phyloP scores from a whole-genome alignment of 2,113 vertebrate species.

The Oryzias celebensis region DNA sequence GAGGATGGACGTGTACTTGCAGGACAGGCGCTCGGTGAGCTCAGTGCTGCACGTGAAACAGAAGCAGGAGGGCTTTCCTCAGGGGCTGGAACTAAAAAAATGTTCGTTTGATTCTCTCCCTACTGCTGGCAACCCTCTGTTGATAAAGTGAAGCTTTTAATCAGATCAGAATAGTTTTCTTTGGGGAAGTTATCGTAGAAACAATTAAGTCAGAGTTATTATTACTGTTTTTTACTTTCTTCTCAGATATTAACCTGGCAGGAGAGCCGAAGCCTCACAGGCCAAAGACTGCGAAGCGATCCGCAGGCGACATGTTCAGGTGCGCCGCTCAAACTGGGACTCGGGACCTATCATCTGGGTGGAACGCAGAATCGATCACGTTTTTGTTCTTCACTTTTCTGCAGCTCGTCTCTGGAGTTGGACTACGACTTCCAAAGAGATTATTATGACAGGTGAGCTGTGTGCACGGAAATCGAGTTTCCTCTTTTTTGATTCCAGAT shows the following conservation, averaged over 20 bases:
- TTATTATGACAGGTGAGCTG: conserved; percentile 85
- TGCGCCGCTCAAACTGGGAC: conserved; percentile 29
- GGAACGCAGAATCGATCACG: not conserved
- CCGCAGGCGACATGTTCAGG: conserved; percentile 92
- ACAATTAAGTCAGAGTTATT: too few relatives aligned
- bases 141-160: too few relatives aligned
- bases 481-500: too few relatives aligned
- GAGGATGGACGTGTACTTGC: conserved; percentile 90
- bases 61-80: too few relatives aligned
- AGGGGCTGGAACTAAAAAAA: too few relatives aligned
- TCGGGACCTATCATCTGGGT: not conserved
- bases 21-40: conserved; percentile 83
- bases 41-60: not conserved
- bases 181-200: too few relatives aligned
- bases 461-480: not conserved
- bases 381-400: conserved; percentile 5
- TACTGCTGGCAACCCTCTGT: too few relatives aligned
- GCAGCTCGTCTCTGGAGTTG: conserved; percentile 86
- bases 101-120: too few relatives aligned
- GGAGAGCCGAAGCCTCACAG: conserved; percentile 90
- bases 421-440: conserved; percentile 90
- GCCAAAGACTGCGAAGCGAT: conserved; percentile 85
- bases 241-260: conserved; percentile 88
- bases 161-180: too few relatives aligned
- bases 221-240: not conserved